A percentile compares a stretch with the other conserved stretches of the same genome.
Conservation (phyloP, 2,113 vertebrate genomes). For the Balaeniceps rex region DNA sequence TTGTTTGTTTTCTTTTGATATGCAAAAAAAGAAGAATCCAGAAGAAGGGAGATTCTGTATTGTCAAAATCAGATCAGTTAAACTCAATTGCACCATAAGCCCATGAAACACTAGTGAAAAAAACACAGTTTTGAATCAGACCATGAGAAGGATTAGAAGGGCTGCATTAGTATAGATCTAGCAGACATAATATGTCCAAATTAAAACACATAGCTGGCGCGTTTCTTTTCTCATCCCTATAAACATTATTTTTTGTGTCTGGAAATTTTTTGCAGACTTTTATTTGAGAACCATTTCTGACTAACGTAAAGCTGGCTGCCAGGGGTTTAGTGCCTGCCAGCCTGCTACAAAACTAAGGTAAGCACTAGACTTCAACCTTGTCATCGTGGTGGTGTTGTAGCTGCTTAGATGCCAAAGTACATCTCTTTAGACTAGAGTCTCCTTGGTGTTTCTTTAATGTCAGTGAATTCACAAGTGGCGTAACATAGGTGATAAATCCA, state of each 20-base stretch:
- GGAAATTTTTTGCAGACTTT: not conserved
- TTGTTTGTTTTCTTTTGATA: not conserved
- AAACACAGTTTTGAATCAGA: not conserved
- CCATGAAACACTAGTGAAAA: not conserved
- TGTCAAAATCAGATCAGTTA: not conserved
- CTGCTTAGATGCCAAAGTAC: not conserved
- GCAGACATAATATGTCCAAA: not conserved
- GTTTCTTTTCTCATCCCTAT: not conserved
- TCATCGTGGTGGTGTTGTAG: fast-evolving
- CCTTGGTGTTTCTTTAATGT: not conserved
- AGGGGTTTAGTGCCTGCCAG: not conserved
- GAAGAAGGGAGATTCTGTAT: not conserved
- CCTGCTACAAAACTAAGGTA: not conserved
- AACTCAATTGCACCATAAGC: not conserved
- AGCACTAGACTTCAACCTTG: not conserved
- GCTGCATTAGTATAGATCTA: not conserved
- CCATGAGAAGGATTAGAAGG: not conserved
- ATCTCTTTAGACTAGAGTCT: not conserved
- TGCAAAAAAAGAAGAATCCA: not conserved
- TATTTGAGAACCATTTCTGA: not conserved
- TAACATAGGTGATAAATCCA: not conserved
- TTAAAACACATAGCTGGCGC: not conserved
- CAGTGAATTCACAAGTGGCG: not conserved
- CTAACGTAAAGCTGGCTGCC: not conserved
- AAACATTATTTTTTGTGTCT: not conserved